Conservation (phyloP, 2,888 invertebrate genomes). For the Andrena camellia region DNA sequence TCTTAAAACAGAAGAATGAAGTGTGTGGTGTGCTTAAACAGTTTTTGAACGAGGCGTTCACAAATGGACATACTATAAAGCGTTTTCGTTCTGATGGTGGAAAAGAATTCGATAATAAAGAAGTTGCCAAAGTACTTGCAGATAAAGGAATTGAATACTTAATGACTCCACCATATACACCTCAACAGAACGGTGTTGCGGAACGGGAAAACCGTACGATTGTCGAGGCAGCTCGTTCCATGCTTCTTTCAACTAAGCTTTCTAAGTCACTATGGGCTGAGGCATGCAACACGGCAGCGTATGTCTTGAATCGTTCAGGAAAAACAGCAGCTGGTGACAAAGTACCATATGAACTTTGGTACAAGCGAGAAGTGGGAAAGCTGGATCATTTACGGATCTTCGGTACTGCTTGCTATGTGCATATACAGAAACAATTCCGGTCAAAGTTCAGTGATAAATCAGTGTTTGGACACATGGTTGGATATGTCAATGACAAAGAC, state of each 20-base stretch:
- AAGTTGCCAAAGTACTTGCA: background rate
- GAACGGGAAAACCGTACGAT: conserved; percentile 3
- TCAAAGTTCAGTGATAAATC: background rate
- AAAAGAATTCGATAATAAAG: background rate
- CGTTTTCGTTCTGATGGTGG: background rate
- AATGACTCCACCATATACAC: background rate
- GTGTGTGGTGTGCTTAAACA: conserved; percentile 46
- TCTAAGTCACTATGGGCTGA: background rate
- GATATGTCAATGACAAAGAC: background rate
- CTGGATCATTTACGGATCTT: background rate
- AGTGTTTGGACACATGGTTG: background rate
- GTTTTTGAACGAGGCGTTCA: conserved; percentile 58
- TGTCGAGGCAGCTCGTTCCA: background rate
- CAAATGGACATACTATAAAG: background rate
- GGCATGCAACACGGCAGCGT: background rate
- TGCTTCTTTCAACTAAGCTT: background rate
- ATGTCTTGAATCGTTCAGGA: background rate
- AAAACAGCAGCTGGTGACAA: background rate
- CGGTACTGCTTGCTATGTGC: background rate
- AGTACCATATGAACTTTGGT: background rate
- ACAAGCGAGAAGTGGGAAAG: background rate
- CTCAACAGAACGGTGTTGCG: conserved; percentile 14
- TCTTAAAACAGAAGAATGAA: conserved; percentile 58
- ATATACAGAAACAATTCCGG: background rate
- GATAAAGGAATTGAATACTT: background rate